Conservation (phyloP, 2,888 invertebrate genomes). For the Oxytorus armatus region DNA sequence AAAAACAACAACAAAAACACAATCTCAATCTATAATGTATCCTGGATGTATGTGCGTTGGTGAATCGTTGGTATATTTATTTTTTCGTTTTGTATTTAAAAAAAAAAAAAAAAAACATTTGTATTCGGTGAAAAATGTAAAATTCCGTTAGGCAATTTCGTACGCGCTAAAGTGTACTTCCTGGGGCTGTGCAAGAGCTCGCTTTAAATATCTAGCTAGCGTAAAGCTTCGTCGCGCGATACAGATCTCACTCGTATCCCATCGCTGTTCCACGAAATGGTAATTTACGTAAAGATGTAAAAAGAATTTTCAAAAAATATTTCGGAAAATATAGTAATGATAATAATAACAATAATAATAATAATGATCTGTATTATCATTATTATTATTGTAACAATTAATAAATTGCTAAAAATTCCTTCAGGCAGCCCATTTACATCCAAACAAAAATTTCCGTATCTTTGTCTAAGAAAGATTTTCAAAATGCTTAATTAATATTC, state of each 20-base stretch:
- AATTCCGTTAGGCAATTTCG: conserved; percentile 52
- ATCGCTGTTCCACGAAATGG: too few species aligned
- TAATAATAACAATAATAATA: too few species aligned
- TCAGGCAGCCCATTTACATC: background rate
- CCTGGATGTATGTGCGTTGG: too few species aligned
- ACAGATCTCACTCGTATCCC: conserved; percentile 10
- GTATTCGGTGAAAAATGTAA: conserved; percentile 20
- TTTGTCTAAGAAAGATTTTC: too few species aligned
- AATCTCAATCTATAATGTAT: too few species aligned
- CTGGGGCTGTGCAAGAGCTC: conserved; percentile 23
- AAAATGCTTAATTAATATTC: background rate
- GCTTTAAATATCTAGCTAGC: conserved; percentile 21
- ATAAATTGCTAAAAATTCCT: background rate
- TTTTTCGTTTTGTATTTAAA: background rate
- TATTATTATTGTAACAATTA: too few species aligned
- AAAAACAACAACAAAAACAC: background rate
- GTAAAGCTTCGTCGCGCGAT: conserved; percentile 30
- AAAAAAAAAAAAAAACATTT: background rate
- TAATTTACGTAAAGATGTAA: too few species aligned
- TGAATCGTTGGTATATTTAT: background rate
- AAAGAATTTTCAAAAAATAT: too few species aligned
- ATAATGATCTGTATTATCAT: too few species aligned
- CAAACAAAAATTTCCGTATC: too few species aligned
- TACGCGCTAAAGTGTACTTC: conserved; percentile 52
- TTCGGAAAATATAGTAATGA: too few species aligned